Percentiles rank a stretch among this genome's conserved stretches.
Conservation (phyloP, 2,113 vertebrate species). For the Saguinus imperator region DNA sequence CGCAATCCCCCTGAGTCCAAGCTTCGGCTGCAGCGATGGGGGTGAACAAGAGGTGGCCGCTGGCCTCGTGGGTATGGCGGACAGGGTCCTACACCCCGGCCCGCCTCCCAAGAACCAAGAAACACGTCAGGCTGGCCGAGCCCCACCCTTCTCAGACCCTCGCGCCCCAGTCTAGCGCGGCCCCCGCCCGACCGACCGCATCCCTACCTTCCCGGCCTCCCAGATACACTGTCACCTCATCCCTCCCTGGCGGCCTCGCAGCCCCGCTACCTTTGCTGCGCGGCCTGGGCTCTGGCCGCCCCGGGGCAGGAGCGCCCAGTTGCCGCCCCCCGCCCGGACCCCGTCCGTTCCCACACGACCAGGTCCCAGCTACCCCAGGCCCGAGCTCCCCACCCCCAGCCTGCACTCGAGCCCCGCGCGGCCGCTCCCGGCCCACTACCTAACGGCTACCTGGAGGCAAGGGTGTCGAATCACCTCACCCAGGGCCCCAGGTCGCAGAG, state of each 20-base stretch:
- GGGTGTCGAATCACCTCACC: too few species aligned
- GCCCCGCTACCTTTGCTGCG: background rate
- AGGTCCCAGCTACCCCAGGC: background rate
- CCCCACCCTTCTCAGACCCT: background rate
- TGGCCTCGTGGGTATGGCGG: background rate
- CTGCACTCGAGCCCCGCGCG: constrained; percentile 10
- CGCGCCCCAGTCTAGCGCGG: background rate
- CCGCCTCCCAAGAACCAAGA: background rate
- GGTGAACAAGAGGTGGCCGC: background rate
- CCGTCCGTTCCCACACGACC: background rate
- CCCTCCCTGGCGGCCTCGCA: background rate
- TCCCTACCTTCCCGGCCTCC: background rate
- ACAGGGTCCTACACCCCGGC: background rate
- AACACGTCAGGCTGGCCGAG: background rate
- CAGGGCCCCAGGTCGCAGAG: too few species aligned
- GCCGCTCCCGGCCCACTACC: constrained; percentile 43
- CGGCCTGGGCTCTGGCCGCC: background rate
- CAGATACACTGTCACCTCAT: constrained; percentile 50
- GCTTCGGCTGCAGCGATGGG: background rate
- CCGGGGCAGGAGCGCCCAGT: background rate
- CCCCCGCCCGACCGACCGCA: background rate
- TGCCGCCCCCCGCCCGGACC: background rate
- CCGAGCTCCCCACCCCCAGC: background rate
- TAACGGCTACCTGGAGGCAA: constrained; percentile 90
- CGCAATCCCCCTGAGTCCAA: background rate